phyloP scores from a whole-genome alignment of 2,797 vertebrate species.

The Podarcis lilfordi region DNA sequence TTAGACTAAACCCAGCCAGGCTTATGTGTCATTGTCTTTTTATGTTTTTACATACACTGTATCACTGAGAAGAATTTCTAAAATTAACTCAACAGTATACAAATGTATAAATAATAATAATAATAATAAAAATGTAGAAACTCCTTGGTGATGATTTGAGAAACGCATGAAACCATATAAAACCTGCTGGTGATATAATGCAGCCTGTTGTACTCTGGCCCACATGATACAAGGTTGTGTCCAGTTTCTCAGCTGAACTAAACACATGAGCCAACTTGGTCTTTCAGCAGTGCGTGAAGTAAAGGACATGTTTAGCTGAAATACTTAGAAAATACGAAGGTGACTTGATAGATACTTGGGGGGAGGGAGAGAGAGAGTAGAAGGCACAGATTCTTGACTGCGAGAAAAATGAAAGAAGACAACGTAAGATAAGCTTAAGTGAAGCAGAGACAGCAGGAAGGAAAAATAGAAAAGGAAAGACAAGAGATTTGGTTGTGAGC shows the following conservation, averaged over 20 bases:
- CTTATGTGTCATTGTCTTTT: not conserved
- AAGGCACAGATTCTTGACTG: not conserved
- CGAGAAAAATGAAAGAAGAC: not conserved
- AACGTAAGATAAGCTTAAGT: not conserved
- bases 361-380: not conserved
- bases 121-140: not conserved
- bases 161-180: not conserved
- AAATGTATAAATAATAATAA: too few species aligned
- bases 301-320: not conserved
- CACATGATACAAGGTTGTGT: not conserved
- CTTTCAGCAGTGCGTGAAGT: not conserved
- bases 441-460: not conserved
- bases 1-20: not conserved
- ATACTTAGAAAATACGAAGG: not conserved
- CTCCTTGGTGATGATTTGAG: not conserved
- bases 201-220: not conserved
- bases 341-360: not conserved
- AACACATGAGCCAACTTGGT: not conserved
- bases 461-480: not conserved
- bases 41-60: too few species aligned
- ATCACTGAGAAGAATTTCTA: too few species aligned
- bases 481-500: not conserved
- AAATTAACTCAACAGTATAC: too few species aligned
- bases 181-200: not conserved
- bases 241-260: too few species aligned